Percentiles rank a stretch among this genome's conserved stretches.
These are phyloP conservation scores for Eupithecia pulchellata DNA, from an alignment of 2,888 invertebrate genomes.

Conservation along the genomic window DNA sequence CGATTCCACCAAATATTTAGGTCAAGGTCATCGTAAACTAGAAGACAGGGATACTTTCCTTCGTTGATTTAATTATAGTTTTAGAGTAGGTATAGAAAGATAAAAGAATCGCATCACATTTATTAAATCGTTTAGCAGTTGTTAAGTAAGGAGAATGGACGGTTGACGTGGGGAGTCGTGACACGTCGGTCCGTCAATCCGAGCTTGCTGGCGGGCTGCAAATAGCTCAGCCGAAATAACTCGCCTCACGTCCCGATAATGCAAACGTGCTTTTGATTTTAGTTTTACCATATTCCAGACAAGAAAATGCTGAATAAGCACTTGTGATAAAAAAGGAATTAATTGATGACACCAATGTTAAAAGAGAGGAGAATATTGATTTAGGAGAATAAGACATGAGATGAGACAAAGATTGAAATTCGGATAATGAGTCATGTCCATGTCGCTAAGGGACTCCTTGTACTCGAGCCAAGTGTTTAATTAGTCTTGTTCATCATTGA, in stretches of 20 bases:
- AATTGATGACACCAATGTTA: slow-evolving; percentile 31
- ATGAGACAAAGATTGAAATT: slow-evolving; percentile 39
- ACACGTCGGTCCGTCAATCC: slow-evolving; percentile 84
- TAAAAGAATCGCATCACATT: slow-evolving; percentile 18
- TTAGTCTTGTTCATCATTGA: slow-evolving; percentile 61
- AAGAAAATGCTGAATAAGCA: slow-evolving; percentile 48
- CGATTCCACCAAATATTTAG: slow-evolving; percentile 66
- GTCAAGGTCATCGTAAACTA: slow-evolving; percentile 77
- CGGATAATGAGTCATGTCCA: slow-evolving; percentile 57
- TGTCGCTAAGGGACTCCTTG: slow-evolving; percentile 55
- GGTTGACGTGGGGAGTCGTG: slow-evolving; percentile 71
- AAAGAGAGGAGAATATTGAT: slow-evolving; percentile 35
- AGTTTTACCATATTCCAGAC: slow-evolving; percentile 66
- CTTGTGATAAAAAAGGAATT: slow-evolving; percentile 18
- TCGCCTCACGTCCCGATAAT: slow-evolving; percentile 80
- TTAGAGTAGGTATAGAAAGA: slow-evolving; percentile 8
- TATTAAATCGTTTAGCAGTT: slow-evolving; percentile 55
- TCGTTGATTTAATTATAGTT: slow-evolving; percentile 10
- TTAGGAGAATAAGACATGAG: slow-evolving; percentile 37
- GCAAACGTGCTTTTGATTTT: slow-evolving; percentile 81
- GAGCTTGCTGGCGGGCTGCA: slow-evolving; percentile 79
- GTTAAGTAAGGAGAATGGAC: slow-evolving; percentile 64
- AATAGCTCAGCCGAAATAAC: slow-evolving; percentile 81
- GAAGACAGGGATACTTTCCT: slow-evolving; percentile 44
- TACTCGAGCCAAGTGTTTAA: slow-evolving; percentile 67